Evolutionary conservation across 2,888 invertebrate species (phyloP), one percentile per base, ranked within the genome.

Genomic region (Melieria omissa): DNA sequence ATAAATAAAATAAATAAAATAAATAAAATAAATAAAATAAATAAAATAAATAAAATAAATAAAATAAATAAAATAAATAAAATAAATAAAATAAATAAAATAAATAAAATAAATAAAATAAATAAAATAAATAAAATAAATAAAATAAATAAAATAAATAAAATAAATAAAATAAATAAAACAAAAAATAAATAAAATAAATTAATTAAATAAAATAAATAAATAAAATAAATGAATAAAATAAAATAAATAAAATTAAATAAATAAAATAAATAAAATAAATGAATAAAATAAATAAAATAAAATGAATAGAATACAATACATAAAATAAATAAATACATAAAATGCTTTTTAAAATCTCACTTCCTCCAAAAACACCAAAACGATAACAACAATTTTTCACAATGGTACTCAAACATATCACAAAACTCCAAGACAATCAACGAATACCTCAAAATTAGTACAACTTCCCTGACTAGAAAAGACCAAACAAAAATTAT

Each of bases 301-400:
- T 0, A 57, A 55, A n/a, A 55, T 16, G 45, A 14, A 44, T 41
- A 44, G 16, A 44, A 29, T 46, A 47, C 5, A 10, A 16, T n/a
- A 57, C 12, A 66, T 46, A 57, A 9, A 42, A 12, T 58, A 67
- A 46, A 58, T n/a, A n/a, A n/a, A n/a, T n/a, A n/a, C n/a, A n/a
- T n/a, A n/a, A n/a, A n/a, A n/a, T n/a, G n/a, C n/a, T n/a, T n/a
- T n/a, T n/a, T n/a, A n/a, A n/a, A n/a, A n/a, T n/a, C n/a, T n/a
- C n/a, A n/a, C n/a, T n/a, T n/a, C n/a, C n/a, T n/a, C n/a, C n/a
- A n/a, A n/a, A n/a, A n/a, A n/a, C n/a, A n/a, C n/a, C n/a, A n/a
- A n/a, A n/a, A n/a, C n/a, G n/a, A n/a, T n/a, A n/a, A n/a, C n/a
- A n/a, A n/a, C n/a, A n/a, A n/a, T n/a, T n/a, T n/a, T n/a, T n/a